These are phyloP conservation scores for Hemitrygon akajei DNA, from an alignment of 2,797 vertebrate species.

Conservation along the genomic window DNA sequence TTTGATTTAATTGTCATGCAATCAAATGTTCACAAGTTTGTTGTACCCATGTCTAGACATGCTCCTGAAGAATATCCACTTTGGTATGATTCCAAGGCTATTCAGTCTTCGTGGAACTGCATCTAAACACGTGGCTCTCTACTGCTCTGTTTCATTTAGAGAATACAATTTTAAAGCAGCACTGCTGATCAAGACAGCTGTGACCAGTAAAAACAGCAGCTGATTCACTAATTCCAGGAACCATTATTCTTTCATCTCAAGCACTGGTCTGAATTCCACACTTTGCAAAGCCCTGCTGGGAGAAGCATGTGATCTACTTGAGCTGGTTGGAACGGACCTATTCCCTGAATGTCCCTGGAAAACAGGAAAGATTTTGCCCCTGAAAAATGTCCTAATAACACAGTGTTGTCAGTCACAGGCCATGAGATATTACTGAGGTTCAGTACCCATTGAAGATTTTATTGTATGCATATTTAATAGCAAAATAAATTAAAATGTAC, in stretches of 20 bases:
- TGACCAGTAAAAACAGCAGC: background rate
- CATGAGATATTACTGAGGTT: background rate
- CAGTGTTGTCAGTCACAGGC: background rate
- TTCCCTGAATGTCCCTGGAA: background rate
- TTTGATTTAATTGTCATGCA: background rate
- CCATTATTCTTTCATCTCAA: background rate
- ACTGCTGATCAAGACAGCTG: background rate
- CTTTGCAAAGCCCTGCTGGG: no score
- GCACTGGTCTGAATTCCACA: background rate
- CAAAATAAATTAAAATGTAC: background rate
- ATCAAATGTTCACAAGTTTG: background rate
- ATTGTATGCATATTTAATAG: background rate
- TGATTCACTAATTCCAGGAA: background rate
- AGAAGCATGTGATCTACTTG: background rate
- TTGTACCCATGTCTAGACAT: background rate
- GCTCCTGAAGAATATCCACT: background rate
- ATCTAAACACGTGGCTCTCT: background rate
- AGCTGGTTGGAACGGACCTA: background rate
- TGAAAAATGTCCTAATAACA: background rate
- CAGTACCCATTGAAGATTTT: background rate
- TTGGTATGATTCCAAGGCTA: background rate
- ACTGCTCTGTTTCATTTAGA: background rate
- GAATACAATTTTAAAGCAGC: background rate
- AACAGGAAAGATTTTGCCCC: no score
- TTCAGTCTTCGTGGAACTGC: background rate